A percentile compares a stretch with the other conserved stretches of the same genome.
These are phyloP conservation scores for Dolichomitus sp. DNA, from an alignment of 2,888 invertebrate species.

Conservation along the genomic window DNA sequence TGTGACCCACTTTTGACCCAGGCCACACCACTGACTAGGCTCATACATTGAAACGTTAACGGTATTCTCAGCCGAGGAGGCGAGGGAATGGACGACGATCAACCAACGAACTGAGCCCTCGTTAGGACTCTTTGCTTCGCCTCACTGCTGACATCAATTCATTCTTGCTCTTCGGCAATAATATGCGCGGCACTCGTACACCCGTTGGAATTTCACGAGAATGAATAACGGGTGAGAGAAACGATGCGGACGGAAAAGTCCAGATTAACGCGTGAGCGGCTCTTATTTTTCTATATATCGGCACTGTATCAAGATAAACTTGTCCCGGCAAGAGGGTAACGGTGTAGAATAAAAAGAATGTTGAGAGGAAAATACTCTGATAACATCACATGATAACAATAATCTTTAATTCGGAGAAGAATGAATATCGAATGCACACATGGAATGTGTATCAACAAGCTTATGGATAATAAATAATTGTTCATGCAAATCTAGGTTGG, in stretches of 20 bases:
- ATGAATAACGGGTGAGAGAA: conserved; percentile 7
- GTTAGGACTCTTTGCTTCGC: conserved; percentile 34
- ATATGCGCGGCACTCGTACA: conserved; percentile 25
- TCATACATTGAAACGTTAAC: conserved; percentile 84
- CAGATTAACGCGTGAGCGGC: not conserved
- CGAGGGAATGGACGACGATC: conserved; percentile 62
- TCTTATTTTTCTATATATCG: not conserved
- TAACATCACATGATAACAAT: not conserved
- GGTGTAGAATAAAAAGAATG: not conserved
- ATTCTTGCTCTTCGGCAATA: conserved; percentile 61
- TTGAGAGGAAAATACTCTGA: not conserved
- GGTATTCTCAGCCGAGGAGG: conserved; percentile 77
- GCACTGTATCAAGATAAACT: not conserved
- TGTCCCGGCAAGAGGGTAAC: not conserved
- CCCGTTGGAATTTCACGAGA: conserved; percentile 33
- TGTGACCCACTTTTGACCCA: conserved; percentile 84
- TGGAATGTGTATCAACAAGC: not conserved
- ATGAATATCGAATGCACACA: not conserved
- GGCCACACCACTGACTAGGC: conserved; percentile 77
- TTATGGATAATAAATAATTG: conserved; percentile 49
- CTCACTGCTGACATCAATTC: conserved; percentile 82
- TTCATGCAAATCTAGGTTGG: conserved; percentile 17
- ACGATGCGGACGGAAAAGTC: not conserved
- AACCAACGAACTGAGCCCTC: conserved; percentile 48
- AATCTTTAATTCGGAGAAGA: conserved; percentile 1